Percentiles rank a stretch among this genome's conserved stretches.
These are phyloP conservation scores for Scarus forsteni DNA, from an alignment of 2,797 vertebrate genomes.

Conservation along the genomic window DNA sequence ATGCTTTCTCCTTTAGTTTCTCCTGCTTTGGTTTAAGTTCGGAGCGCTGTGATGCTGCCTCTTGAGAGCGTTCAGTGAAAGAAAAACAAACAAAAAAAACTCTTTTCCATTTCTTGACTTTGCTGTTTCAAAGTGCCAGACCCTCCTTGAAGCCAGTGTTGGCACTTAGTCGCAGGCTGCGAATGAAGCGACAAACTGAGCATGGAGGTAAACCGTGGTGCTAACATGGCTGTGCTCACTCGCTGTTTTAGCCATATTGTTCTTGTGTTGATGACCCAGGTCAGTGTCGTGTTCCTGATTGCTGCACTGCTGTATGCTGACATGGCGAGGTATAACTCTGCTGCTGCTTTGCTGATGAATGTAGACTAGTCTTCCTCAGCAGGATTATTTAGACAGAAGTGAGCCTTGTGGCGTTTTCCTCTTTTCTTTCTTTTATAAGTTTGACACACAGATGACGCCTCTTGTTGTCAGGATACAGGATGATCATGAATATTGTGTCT, in stretches of 20 bases:
- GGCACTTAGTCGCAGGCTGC: constrained; percentile 69
- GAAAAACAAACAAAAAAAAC: constrained; percentile 20
- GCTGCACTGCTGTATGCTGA: constrained; percentile 77
- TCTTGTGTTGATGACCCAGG: constrained; percentile 70
- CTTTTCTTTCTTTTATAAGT: constrained; percentile 45
- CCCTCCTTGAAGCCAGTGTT: constrained; percentile 77
- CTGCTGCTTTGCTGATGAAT: constrained; percentile 86
- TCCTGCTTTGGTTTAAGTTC: constrained; percentile 47
- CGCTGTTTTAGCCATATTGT: constrained; percentile 78
- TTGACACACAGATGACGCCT: constrained; percentile 51
- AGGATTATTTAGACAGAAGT: constrained; percentile 66
- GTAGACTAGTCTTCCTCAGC: constrained; percentile 85
- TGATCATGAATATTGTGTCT: constrained; percentile 71
- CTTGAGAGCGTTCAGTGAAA: constrained; percentile 46
- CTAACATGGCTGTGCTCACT: constrained; percentile 78
- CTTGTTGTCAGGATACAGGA: constrained; percentile 71
- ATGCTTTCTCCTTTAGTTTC: constrained; percentile 38
- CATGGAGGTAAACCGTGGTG: constrained; percentile 79
- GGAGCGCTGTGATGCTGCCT: constrained; percentile 63
- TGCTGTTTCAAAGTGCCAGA: constrained; percentile 82
- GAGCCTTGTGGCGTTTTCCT: constrained; percentile 56
- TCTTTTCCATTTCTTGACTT: constrained; percentile 70
- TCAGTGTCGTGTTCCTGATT: constrained; percentile 70
- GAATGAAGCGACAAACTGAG: constrained; percentile 72
- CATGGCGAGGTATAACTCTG: constrained; percentile 77